phyloP scores from a whole-genome alignment of 1,140 invertebrate genomes.

The Bombus terrestris region DNA sequence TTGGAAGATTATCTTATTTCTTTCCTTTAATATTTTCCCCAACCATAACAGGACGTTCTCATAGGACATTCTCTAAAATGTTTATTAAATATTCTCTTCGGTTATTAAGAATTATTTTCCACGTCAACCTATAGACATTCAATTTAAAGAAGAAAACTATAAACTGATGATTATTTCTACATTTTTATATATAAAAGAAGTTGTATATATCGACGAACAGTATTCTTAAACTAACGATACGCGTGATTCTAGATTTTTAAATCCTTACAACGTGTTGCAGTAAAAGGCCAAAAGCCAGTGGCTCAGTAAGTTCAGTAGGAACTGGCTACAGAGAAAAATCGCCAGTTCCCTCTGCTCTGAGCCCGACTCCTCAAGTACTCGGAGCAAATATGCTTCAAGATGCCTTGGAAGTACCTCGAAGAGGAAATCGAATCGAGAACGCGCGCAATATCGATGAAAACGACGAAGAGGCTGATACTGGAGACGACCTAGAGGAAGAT shows the following conservation, averaged over 20 bases:
- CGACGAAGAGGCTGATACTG: slow-evolving; percentile 26
- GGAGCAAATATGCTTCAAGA: slow-evolving; percentile 77
- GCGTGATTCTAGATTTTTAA: neutral
- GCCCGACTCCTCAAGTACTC: slow-evolving; percentile 78
- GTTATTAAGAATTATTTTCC: neutral
- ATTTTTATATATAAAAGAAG: neutral
- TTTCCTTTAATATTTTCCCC: neutral
- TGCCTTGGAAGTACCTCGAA: slow-evolving; percentile 67
- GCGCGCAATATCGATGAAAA: slow-evolving; percentile 32
- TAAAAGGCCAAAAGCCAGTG: slow-evolving; percentile 82
- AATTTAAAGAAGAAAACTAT: neutral
- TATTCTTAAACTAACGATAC: neutral
- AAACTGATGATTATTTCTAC: neutral
- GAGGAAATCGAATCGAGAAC: slow-evolving; percentile 26
- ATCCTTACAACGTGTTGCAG: slow-evolving; percentile 70
- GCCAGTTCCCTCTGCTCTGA: slow-evolving; percentile 77
- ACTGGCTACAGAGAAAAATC: slow-evolving; percentile 80
- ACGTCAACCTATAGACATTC: neutral
- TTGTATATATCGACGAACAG: neutral
- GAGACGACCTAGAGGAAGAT: slow-evolving; percentile 7
- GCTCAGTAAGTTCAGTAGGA: slow-evolving; percentile 78
- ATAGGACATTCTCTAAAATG: neutral
- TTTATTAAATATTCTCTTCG: neutral
- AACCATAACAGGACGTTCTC: too few relatives aligned
- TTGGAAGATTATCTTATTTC: neutral